A percentile compares a stretch with the other conserved stretches of the same genome.
These are phyloP conservation scores for Heteromormyrus szaboi DNA, from an alignment of 2,797 vertebrate genomes.

Conservation along the genomic window DNA sequence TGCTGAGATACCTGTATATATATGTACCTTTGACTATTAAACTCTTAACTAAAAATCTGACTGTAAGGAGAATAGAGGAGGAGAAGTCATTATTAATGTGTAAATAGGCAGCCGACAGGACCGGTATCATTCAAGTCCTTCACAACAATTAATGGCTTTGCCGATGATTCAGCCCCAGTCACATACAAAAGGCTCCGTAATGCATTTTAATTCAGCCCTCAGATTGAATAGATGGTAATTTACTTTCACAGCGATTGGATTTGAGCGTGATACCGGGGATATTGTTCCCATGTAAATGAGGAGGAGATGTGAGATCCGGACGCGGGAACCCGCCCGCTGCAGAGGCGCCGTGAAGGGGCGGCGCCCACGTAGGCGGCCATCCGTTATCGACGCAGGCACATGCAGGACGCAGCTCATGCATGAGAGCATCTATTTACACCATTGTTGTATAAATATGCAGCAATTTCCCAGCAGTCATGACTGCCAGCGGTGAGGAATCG, in stretches of 20 bases:
- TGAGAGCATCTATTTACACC: not conserved
- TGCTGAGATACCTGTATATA: not conserved
- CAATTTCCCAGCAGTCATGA: not conserved
- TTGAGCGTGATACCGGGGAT: constrained; percentile 21
- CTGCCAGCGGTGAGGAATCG: not conserved
- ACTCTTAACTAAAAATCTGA: constrained; percentile 33
- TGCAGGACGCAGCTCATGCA: not conserved
- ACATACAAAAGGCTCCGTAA: constrained; percentile 32
- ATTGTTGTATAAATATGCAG: constrained; percentile 8
- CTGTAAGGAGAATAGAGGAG: constrained; percentile 1
- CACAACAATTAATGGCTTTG: constrained; percentile 32
- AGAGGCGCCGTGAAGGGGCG: not conserved
- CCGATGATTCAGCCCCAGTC: constrained; percentile 19
- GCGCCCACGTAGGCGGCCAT: not conserved
- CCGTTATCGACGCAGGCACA: not conserved
- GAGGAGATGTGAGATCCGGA: not conserved
- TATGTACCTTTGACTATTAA: constrained; percentile 33
- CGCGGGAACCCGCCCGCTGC: not conserved
- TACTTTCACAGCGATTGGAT: constrained; percentile 45
- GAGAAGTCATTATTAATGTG: not conserved
- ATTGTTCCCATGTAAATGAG: not conserved
- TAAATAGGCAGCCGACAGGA: constrained; percentile 20
- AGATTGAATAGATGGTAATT: constrained; percentile 60
- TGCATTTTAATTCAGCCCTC: constrained; percentile 61
- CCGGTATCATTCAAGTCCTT: constrained; percentile 28